phyloP scores from a whole-genome alignment of 2,888 invertebrate species.

The Altica lythri region DNA sequence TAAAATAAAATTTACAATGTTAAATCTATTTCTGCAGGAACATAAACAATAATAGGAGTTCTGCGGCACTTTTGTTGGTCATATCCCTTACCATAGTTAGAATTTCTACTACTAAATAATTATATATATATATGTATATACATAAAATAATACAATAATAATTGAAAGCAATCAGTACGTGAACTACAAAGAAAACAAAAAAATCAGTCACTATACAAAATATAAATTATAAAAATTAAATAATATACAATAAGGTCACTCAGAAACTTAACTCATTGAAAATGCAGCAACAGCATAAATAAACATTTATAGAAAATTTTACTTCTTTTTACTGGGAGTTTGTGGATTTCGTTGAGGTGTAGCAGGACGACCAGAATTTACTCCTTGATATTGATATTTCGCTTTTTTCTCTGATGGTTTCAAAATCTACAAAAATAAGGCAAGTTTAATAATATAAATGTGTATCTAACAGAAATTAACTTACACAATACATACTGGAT shows the following conservation, averaged over 20 bases:
- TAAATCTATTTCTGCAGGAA: too few species aligned
- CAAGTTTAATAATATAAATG: neutral
- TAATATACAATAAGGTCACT: conserved; percentile 40
- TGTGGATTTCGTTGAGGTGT: conserved; percentile 77
- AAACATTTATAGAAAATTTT: conserved; percentile 30
- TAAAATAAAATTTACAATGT: too few species aligned
- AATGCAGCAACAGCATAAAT: conserved; percentile 34
- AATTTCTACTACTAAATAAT: too few species aligned
- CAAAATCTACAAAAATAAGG: conserved; percentile 73
- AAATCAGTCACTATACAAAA: conserved; percentile 33
- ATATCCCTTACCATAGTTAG: too few species aligned
- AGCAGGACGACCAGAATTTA: conserved; percentile 83
- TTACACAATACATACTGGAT: conserved; percentile 5
- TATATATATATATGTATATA: too few species aligned
- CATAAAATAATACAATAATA: too few species aligned
- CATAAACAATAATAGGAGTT: too few species aligned
- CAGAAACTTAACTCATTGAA: conserved; percentile 38
- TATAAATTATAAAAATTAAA: conserved; percentile 42
- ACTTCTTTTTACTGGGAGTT: conserved; percentile 74
- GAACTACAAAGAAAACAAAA: conserved; percentile 21
- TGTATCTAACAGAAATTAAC: neutral
- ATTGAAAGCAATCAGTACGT: conserved; percentile 21
- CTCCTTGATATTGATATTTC: conserved; percentile 94
- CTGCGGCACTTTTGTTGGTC: too few species aligned
- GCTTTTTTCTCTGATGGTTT: conserved; percentile 99